These are phyloP conservation scores for Phymastichus coffea DNA, from an alignment of 1,140 invertebrate species.

Conservation along the genomic window DNA sequence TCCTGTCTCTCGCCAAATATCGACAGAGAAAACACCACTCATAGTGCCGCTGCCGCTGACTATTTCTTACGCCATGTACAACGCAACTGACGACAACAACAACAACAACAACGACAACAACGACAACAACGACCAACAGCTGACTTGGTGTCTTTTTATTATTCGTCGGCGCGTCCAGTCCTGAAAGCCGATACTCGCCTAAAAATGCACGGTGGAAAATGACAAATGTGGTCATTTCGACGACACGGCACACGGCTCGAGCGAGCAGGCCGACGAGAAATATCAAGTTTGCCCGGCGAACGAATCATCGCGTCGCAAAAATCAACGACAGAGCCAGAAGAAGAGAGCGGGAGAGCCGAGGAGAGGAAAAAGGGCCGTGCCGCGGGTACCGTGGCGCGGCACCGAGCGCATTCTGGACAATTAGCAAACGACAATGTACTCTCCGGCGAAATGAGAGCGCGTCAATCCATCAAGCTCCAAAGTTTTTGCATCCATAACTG, in stretches of 20 bases:
- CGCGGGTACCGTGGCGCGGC: not conserved
- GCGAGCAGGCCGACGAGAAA: too few species aligned
- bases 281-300: too few species aligned
- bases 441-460: too few species aligned
- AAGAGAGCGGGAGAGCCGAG: not conserved
- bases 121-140: too few species aligned
- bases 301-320: not conserved
- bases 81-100: too few species aligned
- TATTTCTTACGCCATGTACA: not conserved
- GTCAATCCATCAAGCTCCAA: too few species aligned
- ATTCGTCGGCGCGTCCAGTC: too few species aligned
- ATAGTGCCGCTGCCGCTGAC: too few species aligned
- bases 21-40: conserved; percentile 8
- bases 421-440: not conserved
- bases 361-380: not conserved
- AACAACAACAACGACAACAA: too few species aligned
- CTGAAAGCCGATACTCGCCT: not conserved
- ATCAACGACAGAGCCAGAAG: too few species aligned
- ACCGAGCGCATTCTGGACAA: not conserved
- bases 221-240: not conserved
- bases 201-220: not conserved
- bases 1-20: conserved; percentile 21
- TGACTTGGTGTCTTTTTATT: too few species aligned
- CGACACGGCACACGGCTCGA: not conserved
- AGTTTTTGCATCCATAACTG: conserved; percentile 5